A percentile compares a stretch with the other conserved stretches of the same genome.
Evolutionary conservation across 53 echinoderm and acorn worm species (phyloP).

Genomic region (Glandiceps talaboti): DNA sequence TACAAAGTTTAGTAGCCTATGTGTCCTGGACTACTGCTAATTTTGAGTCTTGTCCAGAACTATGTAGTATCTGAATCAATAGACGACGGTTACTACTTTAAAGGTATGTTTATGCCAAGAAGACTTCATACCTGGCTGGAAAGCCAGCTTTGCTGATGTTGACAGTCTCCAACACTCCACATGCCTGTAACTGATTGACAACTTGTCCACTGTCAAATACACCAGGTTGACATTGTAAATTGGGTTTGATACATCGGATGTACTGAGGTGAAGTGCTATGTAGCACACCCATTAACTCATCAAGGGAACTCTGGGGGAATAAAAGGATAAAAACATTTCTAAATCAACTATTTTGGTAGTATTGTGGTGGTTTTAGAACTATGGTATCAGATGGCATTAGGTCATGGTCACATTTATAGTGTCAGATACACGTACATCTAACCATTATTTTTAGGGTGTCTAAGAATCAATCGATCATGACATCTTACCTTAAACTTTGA

Average conservation of each 20-base stretch:
- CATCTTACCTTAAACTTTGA: constrained; percentile 82
- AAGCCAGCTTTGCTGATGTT: constrained; percentile 79
- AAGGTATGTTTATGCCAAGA: too few species aligned
- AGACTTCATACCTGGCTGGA: constrained; percentile 60
- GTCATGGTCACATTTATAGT: too few species aligned
- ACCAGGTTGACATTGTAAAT: constrained; percentile 37
- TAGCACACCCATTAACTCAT: constrained; percentile 57
- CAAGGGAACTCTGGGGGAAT: constrained; percentile 50
- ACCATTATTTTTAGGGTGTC: too few species aligned
- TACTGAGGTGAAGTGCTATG: constrained; percentile 46
- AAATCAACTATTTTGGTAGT: background rate
- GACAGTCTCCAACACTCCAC: constrained; percentile 88
- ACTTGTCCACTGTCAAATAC: constrained; percentile 58
- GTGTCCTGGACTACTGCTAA: too few species aligned
- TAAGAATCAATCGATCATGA: too few species aligned
- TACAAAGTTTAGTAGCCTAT: too few species aligned
- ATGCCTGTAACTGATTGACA: constrained; percentile 72
- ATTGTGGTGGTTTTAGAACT: too few species aligned
- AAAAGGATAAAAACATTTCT: background rate
- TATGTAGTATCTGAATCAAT: background rate
- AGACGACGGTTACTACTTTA: too few species aligned
- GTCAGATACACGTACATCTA: too few species aligned
- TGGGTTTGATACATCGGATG: constrained; percentile 84
- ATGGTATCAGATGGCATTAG: too few species aligned
- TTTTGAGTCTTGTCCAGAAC: background rate